Percentiles rank a stretch among this genome's conserved stretches.
These are phyloP conservation scores for Palloptera scutellata DNA, from an alignment of 2,888 invertebrate species.

Conservation along the genomic window DNA sequence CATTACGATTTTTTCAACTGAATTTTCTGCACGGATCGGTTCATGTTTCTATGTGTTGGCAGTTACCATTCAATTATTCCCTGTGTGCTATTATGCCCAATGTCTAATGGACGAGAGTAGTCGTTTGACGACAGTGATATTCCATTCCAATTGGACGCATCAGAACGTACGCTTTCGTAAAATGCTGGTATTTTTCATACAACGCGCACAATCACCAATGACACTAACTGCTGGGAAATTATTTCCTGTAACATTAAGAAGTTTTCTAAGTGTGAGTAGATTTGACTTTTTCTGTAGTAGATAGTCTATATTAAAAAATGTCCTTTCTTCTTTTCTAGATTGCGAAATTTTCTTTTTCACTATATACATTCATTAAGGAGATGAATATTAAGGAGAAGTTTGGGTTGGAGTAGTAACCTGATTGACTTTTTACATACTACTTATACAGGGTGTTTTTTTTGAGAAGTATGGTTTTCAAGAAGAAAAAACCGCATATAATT, in stretches of 20 bases:
- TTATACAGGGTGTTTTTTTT: too few species aligned
- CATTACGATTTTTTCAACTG: conserved; percentile 38
- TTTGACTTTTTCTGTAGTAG: background rate
- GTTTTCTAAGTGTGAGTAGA: conserved; percentile 42
- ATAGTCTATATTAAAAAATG: background rate
- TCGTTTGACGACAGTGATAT: conserved; percentile 35
- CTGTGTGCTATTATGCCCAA: conserved; percentile 40
- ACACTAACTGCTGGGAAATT: conserved; percentile 40
- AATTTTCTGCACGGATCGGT: conserved; percentile 30
- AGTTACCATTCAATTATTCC: conserved; percentile 37
- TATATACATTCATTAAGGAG: conserved; percentile 22
- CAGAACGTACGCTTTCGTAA: conserved; percentile 33
- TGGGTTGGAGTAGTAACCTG: background rate
- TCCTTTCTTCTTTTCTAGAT: background rate
- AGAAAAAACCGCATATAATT: too few species aligned
- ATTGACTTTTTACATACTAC: too few species aligned
- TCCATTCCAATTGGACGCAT: conserved; percentile 39
- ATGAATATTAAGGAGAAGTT: background rate
- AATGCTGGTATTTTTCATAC: conserved; percentile 40
- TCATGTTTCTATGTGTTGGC: conserved; percentile 35
- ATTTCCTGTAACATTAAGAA: conserved; percentile 43
- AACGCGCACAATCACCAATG: conserved; percentile 35
- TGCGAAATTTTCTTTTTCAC: conserved; percentile 25
- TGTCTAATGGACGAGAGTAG: conserved; percentile 36
- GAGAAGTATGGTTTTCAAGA: too few species aligned